These are phyloP conservation scores for Mesorhabditis spiculigera DNA, from an alignment of 2,888 invertebrate genomes.

Conservation along the genomic window DNA sequence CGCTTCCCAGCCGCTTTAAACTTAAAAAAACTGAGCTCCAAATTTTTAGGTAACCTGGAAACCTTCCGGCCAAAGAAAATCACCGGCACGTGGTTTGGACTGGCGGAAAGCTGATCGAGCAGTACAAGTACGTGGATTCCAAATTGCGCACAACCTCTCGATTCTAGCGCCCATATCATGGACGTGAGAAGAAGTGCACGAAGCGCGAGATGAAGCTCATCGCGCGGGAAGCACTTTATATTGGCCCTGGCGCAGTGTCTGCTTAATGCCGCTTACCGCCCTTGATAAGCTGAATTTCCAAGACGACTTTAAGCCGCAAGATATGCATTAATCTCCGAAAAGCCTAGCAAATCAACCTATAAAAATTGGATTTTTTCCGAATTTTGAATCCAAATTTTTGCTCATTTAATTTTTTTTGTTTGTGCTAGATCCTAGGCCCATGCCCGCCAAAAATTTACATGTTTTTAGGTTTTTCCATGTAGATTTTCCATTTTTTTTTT, in stretches of 20 bases:
- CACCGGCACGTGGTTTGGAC: conserved; percentile 18
- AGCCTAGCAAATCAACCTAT: too few relatives aligned
- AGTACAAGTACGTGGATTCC: conserved; percentile 7
- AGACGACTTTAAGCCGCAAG: too few relatives aligned
- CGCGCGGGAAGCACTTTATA: conserved; percentile 26
- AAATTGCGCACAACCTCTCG: not conserved
- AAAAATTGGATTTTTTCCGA: too few relatives aligned
- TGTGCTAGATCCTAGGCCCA: too few relatives aligned
- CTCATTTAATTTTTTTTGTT: too few relatives aligned
- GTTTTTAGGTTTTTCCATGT: too few relatives aligned
- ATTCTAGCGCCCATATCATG: conserved; percentile 17
- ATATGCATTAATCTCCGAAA: too few relatives aligned
- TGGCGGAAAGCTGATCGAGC: conserved; percentile 19
- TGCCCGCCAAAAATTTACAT: too few relatives aligned
- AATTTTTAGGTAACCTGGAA: conserved; percentile 14
- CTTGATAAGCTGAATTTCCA: too few relatives aligned
- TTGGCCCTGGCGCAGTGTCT: conserved; percentile 19
- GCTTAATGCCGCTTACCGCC: not conserved
- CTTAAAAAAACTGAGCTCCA: not conserved
- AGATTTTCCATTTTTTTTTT: too few relatives aligned
- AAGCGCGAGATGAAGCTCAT: conserved; percentile 21
- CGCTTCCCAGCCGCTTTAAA: too few relatives aligned
- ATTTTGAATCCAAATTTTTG: too few relatives aligned
- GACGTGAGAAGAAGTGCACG: conserved; percentile 27
- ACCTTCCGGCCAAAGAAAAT: conserved; percentile 16